These are phyloP conservation scores for Netelia melanura DNA, from an alignment of 2,888 invertebrate genomes.

Conservation along the genomic window DNA sequence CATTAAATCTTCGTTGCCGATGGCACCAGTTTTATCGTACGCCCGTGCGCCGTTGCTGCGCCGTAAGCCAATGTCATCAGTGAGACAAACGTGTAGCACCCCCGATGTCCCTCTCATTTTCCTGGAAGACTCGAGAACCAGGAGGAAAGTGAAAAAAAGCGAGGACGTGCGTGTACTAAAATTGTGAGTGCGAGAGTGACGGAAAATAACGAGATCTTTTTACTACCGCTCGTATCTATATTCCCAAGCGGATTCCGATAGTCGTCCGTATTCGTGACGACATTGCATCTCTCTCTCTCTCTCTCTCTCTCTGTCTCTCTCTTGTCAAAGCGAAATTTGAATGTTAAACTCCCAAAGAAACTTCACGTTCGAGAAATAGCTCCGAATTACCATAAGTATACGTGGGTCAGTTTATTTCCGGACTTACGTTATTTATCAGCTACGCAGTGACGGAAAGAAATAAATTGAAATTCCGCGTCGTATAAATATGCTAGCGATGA, in stretches of 20 bases:
- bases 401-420: conserved; percentile 43
- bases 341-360: conserved; percentile 49
- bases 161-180: conserved; percentile 2
- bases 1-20: conserved; percentile 58
- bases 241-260: conserved; percentile 19
- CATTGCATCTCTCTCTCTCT: conserved; percentile 24
- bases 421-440: conserved; percentile 30
- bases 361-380: conserved; percentile 58
- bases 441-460: background rate
- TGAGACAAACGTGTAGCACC: conserved; percentile 23
- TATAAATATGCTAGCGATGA: background rate
- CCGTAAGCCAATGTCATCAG: conserved; percentile 13
- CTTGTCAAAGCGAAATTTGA: conserved; percentile 58
- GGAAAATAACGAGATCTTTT: conserved; percentile 27
- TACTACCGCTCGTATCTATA: background rate
- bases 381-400: conserved; percentile 61
- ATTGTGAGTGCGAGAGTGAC: conserved; percentile 8
- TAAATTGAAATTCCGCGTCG: background rate
- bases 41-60: background rate
- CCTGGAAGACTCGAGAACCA: conserved; percentile 17
- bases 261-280: conserved; percentile 27
- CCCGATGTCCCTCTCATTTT: conserved; percentile 47
- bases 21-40: conserved; percentile 33
- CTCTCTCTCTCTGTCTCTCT: background rate
- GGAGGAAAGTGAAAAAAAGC: conserved; percentile 10